Conservation (phyloP, 64 coral and sea anemone genomes). For the Acropora tenuis region DNA sequence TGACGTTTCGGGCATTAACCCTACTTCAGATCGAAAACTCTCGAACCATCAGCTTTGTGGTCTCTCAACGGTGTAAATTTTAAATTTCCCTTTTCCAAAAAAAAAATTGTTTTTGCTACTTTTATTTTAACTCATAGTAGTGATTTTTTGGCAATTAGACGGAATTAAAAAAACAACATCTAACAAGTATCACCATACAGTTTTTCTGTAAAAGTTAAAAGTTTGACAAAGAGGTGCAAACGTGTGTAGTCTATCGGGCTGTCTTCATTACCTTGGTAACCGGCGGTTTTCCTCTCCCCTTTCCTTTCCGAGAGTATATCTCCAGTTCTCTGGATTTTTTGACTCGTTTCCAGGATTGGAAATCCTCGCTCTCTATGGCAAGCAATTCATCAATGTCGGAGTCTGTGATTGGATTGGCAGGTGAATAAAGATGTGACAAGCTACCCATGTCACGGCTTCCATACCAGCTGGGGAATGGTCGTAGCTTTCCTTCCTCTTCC, state of each 20-base stretch:
- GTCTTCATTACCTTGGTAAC: slow-evolving; percentile 57
- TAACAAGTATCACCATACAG: no score
- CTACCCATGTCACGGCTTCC: slow-evolving; percentile 34
- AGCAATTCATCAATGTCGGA: slow-evolving; percentile 46
- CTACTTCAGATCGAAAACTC: no score
- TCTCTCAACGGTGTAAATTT: no score
- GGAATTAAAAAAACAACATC: no score
- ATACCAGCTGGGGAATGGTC: slow-evolving; percentile 56
- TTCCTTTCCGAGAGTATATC: slow-evolving; percentile 49
- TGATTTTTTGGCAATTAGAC: no score
- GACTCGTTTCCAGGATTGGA: slow-evolving; percentile 41
- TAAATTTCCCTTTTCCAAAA: no score
- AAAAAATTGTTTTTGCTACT: no score
- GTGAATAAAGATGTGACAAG: slow-evolving; percentile 47
- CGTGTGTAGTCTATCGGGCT: background rate
- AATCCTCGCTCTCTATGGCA: slow-evolving; percentile 49
- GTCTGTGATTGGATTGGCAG: slow-evolving; percentile 34
- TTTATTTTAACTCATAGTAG: no score
- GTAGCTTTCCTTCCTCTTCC: slow-evolving; percentile 13
- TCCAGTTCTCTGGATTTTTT: slow-evolving; percentile 68
- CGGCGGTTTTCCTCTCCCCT: slow-evolving; percentile 43
- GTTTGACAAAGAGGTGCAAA: background rate
- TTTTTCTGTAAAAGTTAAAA: no score
- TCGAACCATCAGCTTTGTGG: no score
- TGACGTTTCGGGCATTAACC: no score